These are phyloP conservation scores for Drosophila affinis DNA, from an alignment of 2,888 invertebrate genomes.

Conservation along the genomic window DNA sequence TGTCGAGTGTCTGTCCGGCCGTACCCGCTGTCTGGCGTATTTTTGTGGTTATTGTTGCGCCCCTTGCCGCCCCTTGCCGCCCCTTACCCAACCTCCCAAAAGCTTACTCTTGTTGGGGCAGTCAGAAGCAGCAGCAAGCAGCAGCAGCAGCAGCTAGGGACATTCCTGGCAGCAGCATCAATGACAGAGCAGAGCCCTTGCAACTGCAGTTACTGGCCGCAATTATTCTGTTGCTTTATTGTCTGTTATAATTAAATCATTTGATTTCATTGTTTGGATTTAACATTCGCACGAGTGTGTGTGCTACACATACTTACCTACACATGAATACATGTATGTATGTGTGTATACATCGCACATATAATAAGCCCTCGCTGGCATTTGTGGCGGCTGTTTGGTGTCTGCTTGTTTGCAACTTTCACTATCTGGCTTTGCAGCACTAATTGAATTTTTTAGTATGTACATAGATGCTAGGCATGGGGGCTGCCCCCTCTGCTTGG, in stretches of 20 bases:
- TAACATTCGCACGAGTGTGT: conserved; percentile 58
- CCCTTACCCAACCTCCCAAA: conserved; percentile 1
- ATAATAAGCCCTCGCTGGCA: conserved; percentile 7
- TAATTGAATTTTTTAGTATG: conserved; percentile 68
- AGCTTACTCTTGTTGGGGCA: neutral
- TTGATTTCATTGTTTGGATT: conserved; percentile 75
- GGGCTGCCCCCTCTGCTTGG: neutral
- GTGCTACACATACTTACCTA: conserved; percentile 35
- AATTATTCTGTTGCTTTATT: conserved; percentile 73
- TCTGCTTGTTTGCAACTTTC: conserved; percentile 51
- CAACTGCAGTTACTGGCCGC: conserved; percentile 53
- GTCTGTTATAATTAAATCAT: conserved; percentile 79
- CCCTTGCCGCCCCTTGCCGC: conserved; percentile 4
- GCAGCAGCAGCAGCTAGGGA: conserved; percentile 1
- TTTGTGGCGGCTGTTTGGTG: neutral
- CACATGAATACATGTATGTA: conserved; percentile 3
- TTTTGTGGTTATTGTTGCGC: conserved; percentile 50
- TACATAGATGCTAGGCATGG: conserved; percentile 23
- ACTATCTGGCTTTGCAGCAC: conserved; percentile 63
- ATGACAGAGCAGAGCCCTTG: conserved; percentile 20
- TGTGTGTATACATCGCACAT: neutral
- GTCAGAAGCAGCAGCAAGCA: conserved; percentile 7
- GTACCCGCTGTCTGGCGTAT: conserved; percentile 27
- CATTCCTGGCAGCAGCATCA: neutral
- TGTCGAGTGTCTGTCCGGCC: conserved; percentile 29